A percentile compares a stretch with the other conserved stretches of the same genome.
phyloP scores from a whole-genome alignment of 2,888 invertebrate species.

The Pasiphila rectangulata region DNA sequence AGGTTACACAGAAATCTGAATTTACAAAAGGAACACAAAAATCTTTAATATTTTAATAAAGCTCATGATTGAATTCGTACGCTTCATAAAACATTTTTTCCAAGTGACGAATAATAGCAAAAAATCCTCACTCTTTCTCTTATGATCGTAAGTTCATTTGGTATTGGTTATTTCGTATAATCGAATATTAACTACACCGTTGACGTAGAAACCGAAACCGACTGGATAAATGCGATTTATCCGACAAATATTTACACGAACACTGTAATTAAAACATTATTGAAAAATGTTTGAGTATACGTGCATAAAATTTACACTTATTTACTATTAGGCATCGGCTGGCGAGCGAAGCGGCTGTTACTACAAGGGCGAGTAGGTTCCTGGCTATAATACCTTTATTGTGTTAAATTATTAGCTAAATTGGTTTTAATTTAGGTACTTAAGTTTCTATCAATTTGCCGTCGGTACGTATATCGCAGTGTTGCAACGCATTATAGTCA shows the following conservation, averaged over 20 bases:
- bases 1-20: too few relatives aligned
- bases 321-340: constrained; percentile 1
- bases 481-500: too few relatives aligned
- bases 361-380: not conserved
- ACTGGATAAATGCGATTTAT: constrained; percentile 36
- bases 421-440: too few relatives aligned
- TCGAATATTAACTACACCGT: constrained; percentile 22
- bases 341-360: not conserved
- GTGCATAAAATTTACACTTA: constrained; percentile 11
- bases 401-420: too few relatives aligned
- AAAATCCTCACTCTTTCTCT: too few relatives aligned
- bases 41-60: too few relatives aligned
- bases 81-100: too few relatives aligned
- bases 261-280: constrained; percentile 39
- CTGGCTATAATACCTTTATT: not conserved
- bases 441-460: too few relatives aligned
- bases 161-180: constrained; percentile 19
- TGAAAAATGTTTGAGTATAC: constrained; percentile 14
- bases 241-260: constrained; percentile 44
- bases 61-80: too few relatives aligned
- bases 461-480: too few relatives aligned
- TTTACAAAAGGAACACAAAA: too few relatives aligned
- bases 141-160: constrained; percentile 16
- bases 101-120: too few relatives aligned
- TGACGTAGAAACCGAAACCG: constrained; percentile 25